These are phyloP conservation scores for Dromaius novaehollandiae DNA, from an alignment of 2,113 vertebrate species.

Conservation along the genomic window DNA sequence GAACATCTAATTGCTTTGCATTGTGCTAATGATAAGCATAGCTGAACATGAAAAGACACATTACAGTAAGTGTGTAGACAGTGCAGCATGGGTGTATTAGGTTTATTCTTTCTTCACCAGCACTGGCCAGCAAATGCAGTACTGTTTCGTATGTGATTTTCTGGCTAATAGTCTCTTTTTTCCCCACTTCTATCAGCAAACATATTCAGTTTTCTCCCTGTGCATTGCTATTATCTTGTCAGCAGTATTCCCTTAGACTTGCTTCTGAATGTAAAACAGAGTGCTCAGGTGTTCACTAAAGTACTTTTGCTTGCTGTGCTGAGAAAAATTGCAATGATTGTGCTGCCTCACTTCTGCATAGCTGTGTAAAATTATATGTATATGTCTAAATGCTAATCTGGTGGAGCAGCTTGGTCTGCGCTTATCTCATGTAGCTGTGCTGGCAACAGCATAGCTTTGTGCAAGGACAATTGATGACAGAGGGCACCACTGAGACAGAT, in stretches of 20 bases:
- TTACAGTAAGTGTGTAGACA: background rate
- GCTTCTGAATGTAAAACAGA: background rate
- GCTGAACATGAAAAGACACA: background rate
- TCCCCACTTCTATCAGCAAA: background rate
- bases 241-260: background rate
- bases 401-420: background rate
- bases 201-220: background rate
- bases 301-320: background rate
- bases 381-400: conserved; percentile 13
- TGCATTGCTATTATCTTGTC: background rate
- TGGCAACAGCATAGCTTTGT: background rate
- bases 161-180: background rate
- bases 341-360: background rate
- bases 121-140: background rate
- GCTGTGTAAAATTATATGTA: conserved; percentile 6
- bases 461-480: background rate
- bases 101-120: background rate
- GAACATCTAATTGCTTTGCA: background rate
- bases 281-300: background rate
- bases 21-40: background rate
- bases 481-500: background rate
- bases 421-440: background rate
- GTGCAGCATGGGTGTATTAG: background rate
- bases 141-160: background rate
- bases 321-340: background rate